phyloP scores from a whole-genome alignment of 2,888 invertebrate genomes.

The Diplolepis rosae region DNA sequence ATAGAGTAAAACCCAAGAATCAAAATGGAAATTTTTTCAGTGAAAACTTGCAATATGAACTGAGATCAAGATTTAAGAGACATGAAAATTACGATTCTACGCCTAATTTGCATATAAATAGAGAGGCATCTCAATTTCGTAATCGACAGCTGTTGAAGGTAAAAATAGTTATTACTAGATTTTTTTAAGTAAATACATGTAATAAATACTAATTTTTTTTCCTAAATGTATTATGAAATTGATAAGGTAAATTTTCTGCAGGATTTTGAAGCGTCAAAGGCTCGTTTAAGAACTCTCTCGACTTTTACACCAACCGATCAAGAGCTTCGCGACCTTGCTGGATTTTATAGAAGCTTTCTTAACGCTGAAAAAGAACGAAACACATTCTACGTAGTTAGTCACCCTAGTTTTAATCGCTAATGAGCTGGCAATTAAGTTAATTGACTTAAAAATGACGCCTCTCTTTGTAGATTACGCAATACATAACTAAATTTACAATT shows the following conservation, averaged over 20 bases:
- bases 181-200: too few relatives aligned
- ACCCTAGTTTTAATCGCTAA: background rate
- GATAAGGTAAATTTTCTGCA: conserved; percentile 35
- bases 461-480: background rate
- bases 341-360: conserved; percentile 57
- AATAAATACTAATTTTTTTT: too few relatives aligned
- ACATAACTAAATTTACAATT: background rate
- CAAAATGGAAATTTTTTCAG: conserved; percentile 38
- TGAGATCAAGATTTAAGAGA: conserved; percentile 36
- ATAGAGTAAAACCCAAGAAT: background rate
- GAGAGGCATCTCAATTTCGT: conserved; percentile 55
- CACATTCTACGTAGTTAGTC: too few relatives aligned
- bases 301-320: conserved; percentile 67
- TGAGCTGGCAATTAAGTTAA: background rate
- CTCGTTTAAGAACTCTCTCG: conserved; percentile 65
- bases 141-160: conserved; percentile 66
- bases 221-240: background rate
- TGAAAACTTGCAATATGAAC: conserved; percentile 43
- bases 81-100: conserved; percentile 37
- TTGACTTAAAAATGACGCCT: background rate
- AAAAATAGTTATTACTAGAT: too few relatives aligned
- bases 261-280: conserved; percentile 65
- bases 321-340: conserved; percentile 60
- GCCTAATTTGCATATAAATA: conserved; percentile 30
- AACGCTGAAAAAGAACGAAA: conserved; percentile 24